A percentile compares a stretch with the other conserved stretches of the same genome.
Conservation (phyloP, 2,113 vertebrate genomes). For the Trochalopteron elliotii region DNA sequence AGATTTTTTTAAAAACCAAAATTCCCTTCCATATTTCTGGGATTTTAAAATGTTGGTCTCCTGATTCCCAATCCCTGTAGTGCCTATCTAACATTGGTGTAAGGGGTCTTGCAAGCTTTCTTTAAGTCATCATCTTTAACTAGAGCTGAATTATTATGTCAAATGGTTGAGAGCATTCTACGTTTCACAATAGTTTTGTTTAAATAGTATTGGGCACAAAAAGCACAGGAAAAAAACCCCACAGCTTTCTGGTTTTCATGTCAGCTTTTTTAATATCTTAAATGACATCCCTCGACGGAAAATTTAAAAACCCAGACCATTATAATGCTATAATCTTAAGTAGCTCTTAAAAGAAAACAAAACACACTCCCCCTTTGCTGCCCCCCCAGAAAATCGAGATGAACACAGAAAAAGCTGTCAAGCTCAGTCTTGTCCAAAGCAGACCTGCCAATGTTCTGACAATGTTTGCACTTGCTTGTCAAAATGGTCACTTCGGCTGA, state of each 20-base stretch:
- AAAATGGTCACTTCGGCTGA: slow-evolving; percentile 59
- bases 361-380: background rate
- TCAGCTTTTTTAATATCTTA: background rate
- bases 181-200: background rate
- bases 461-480: slow-evolving; percentile 65
- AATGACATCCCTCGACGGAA: background rate
- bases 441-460: slow-evolving; percentile 55
- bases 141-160: slow-evolving; percentile 8
- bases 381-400: slow-evolving; percentile 28
- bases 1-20: background rate
- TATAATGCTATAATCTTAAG: background rate
- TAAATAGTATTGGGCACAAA: background rate
- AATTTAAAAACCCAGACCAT: background rate
- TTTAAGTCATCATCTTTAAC: background rate
- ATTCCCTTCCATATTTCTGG: background rate
- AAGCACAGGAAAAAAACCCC: background rate
- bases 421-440: slow-evolving; percentile 38
- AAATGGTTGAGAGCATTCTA: background rate
- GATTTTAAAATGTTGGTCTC: background rate
- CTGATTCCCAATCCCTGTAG: background rate
- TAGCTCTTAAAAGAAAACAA: background rate
- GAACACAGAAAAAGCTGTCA: slow-evolving; percentile 48
- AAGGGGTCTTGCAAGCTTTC: background rate
- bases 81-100: background rate
- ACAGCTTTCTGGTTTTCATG: background rate